These are phyloP conservation scores for Grammomys surdaster DNA, from an alignment of 2,113 vertebrate genomes.

Conservation along the genomic window DNA sequence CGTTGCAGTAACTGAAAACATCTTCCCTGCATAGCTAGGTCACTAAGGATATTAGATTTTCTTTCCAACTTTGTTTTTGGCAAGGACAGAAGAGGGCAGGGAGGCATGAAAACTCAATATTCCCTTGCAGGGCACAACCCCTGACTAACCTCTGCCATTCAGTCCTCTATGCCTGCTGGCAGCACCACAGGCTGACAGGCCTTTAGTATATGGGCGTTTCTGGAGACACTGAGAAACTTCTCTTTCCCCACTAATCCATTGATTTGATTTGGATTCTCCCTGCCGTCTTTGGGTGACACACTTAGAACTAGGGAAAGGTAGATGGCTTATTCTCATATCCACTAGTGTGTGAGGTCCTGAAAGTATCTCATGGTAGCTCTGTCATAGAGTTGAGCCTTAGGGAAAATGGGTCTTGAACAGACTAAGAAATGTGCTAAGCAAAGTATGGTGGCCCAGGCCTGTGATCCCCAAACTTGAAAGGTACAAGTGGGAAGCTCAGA, in stretches of 20 bases:
- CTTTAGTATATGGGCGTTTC: not conserved
- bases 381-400: not conserved
- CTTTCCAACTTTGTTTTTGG: slow-evolving; percentile 45
- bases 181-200: not conserved
- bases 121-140: not conserved
- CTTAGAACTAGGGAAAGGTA: not conserved
- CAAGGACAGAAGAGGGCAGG: not conserved
- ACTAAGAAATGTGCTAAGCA: not conserved
- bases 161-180: not conserved
- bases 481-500: not conserved
- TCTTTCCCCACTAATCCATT: not conserved
- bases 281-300: not conserved
- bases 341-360: not conserved
- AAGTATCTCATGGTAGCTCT: not conserved
- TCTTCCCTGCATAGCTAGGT: not conserved
- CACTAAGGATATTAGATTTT: slow-evolving; percentile 36
- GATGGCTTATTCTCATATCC: not conserved
- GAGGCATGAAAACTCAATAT: not conserved
- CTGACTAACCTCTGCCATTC: not conserved
- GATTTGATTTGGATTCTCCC: not conserved
- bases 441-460: not conserved
- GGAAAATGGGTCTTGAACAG: not conserved
- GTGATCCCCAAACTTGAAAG: not conserved
- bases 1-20: not conserved
- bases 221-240: not conserved